These are phyloP conservation scores for Popillia japonica DNA, from an alignment of 1,140 invertebrate genomes.

Conservation along the genomic window DNA sequence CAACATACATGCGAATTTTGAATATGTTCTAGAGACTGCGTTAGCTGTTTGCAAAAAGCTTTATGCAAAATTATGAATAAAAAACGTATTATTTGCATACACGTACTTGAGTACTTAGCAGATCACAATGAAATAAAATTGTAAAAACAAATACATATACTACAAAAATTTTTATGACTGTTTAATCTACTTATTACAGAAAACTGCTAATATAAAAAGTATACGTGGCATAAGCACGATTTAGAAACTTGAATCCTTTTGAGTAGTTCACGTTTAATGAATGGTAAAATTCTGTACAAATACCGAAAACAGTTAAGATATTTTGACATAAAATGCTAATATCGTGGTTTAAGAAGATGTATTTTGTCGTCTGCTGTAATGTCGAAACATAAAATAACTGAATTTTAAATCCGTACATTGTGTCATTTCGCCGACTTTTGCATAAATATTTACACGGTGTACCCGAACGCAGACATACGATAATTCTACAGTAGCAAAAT, in stretches of 20 bases:
- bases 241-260: conserved; percentile 17
- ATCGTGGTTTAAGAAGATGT: not conserved
- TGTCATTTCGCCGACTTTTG: conserved; percentile 17
- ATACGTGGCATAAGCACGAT: not conserved
- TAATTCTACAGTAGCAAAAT: conserved; percentile 23
- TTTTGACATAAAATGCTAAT: conserved; percentile 31
- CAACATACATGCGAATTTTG: not conserved
- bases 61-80: not conserved
- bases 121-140: not conserved
- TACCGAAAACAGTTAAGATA: conserved; percentile 29
- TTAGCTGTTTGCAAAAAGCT: not conserved
- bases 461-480: not conserved
- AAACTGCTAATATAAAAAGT: conserved; percentile 19
- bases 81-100: conserved; percentile 1
- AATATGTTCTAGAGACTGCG: not conserved
- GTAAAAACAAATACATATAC: conserved; percentile 13
- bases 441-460: conserved; percentile 36
- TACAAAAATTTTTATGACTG: not conserved
- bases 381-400: conserved; percentile 20
- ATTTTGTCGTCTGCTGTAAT: conserved; percentile 1
- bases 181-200: conserved; percentile 14
- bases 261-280: conserved; percentile 8
- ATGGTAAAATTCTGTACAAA: conserved; percentile 28
- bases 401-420: conserved; percentile 36
- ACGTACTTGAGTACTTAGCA: not conserved